A percentile compares a stretch with the other conserved stretches of the same genome.
phyloP scores from a whole-genome alignment of 23 tunicate genomes.

The Halocynthia aurantium region DNA sequence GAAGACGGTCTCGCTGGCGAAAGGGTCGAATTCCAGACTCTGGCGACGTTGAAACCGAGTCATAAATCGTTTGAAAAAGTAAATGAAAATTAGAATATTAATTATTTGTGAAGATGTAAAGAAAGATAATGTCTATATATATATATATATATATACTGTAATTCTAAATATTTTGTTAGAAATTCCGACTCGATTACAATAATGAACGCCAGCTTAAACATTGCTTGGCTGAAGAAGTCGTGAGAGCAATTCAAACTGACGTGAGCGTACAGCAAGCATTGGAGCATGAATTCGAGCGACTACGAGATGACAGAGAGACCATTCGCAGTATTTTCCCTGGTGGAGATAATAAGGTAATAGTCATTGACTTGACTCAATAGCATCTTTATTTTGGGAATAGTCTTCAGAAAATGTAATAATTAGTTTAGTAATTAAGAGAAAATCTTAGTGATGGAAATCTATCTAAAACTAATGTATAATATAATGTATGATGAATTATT shows the following conservation, averaged over 20 bases:
- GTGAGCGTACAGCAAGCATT: conserved; percentile 74
- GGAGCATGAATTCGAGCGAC: conserved; percentile 79
- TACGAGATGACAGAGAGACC: conserved; percentile 79
- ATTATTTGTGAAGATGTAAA: background rate
- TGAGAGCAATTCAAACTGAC: conserved; percentile 85
- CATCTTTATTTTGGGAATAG: too few relatives aligned
- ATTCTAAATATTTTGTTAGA: conserved; percentile 29
- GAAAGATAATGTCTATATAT: background rate
- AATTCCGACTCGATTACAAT: conserved; percentile 86
- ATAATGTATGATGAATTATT: too few relatives aligned
- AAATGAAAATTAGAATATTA: background rate
- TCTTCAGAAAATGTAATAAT: too few relatives aligned
- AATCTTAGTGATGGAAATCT: too few relatives aligned
- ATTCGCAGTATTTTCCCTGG: conserved; percentile 88
- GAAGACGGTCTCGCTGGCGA: conserved; percentile 99
- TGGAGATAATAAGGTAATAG: conserved; percentile 83
- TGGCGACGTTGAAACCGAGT: conserved; percentile 93
- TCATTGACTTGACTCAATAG: background rate
- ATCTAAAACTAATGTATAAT: too few relatives aligned
- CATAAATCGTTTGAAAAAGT: conserved; percentile 86
- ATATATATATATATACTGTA: background rate
- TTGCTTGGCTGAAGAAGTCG: conserved; percentile 80
- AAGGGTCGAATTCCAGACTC: conserved; percentile 95
- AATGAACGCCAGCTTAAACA: conserved; percentile 82
- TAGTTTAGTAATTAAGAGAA: too few relatives aligned